Base-by-base conservation (phyloP, 2,888 invertebrate species). In the Neoitamus cyanurus region DNA sequence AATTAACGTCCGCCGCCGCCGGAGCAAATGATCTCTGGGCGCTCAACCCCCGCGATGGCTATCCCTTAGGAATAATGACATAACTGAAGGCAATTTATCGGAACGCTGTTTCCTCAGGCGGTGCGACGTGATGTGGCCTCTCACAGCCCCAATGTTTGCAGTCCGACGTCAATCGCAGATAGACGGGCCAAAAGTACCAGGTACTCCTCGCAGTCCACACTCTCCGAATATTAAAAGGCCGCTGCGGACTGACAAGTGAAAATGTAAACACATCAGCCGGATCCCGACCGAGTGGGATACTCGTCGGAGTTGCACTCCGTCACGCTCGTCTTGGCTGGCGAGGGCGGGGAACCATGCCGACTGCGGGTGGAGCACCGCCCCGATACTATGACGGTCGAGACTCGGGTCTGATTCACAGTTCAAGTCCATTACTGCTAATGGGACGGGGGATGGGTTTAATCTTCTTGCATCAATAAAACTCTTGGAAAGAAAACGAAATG, bases 401-500 rank as follows among this genome's bases (percentile, higher is more conserved):
- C n/a, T 42, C 42, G 42, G n/a, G 20, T 2, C 58, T 58, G 25
- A 25, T 58, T 58, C 7, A n/a, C 25, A 58, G 58, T 20, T 58
- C 58, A 20, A 77, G 15, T 34, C 31, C 58, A 58, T 78, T 78
- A 31, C 30, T 25, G 78, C 31, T 78, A 48, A 78, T 78, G 78
- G 48, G 31, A 30, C 15, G 28, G 13, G 78, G 31, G 31, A 15
- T 78, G 78, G 13, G 15, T 31, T 78, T 58, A 78, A 78, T 78
- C 78, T 48, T 42, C 78, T 78, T 78, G 78, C 78, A 48, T 48
- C 78, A 78, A 78, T 78, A 78, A 78, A 58, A 58, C 15, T 58
- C 48, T 37, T 13, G 58, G 48, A 30, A 58, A 48, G 58, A 48
- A 78, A 58, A 78, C n/a, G 30, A 31, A 78, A 78, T 78, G 78